Conservation (phyloP, 1,140 invertebrate species). For the Drosophila bocki region DNA sequence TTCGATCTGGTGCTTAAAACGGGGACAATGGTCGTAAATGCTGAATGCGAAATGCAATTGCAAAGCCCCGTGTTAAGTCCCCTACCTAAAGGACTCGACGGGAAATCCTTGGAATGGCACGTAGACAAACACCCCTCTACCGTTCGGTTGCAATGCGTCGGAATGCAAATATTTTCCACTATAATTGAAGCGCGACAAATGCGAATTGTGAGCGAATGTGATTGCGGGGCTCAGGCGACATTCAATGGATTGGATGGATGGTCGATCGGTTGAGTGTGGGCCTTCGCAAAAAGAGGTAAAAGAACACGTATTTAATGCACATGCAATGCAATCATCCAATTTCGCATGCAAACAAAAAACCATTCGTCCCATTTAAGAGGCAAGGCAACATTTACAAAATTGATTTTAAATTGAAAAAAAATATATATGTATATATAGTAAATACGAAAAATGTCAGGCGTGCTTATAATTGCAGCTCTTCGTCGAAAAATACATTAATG, state of each 20-base stretch:
- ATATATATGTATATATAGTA: background rate
- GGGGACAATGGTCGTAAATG: conserved; percentile 32
- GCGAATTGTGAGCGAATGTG: conserved; percentile 52
- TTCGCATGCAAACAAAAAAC: conserved; percentile 32
- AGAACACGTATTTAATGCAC: conserved; percentile 46
- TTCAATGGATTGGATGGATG: conserved; percentile 11
- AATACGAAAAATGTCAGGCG: conserved; percentile 2
- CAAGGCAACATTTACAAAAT: conserved; percentile 13
- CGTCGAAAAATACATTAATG: conserved; percentile 10
- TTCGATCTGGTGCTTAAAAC: conserved; percentile 31
- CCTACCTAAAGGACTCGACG: conserved; percentile 18
- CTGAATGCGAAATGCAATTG: conserved; percentile 12
- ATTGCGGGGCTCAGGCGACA: conserved; percentile 19
- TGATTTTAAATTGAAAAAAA: conserved; percentile 34
- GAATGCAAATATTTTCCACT: conserved; percentile 65
- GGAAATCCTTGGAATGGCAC: conserved; percentile 59
- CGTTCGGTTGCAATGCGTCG: conserved; percentile 16
- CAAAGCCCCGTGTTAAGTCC: conserved; percentile 17
- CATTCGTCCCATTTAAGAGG: conserved; percentile 21
- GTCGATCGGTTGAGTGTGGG: conserved; percentile 2
- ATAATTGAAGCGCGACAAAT: conserved; percentile 65
- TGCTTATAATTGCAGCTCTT: conserved; percentile 52
- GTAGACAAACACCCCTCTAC: conserved; percentile 33
- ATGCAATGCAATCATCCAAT: conserved; percentile 44
- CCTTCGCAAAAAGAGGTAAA: conserved; percentile 6